Base-by-base conservation (phyloP, 2,797 vertebrate genomes). In the Mormyrus hasselquistii region DNA sequence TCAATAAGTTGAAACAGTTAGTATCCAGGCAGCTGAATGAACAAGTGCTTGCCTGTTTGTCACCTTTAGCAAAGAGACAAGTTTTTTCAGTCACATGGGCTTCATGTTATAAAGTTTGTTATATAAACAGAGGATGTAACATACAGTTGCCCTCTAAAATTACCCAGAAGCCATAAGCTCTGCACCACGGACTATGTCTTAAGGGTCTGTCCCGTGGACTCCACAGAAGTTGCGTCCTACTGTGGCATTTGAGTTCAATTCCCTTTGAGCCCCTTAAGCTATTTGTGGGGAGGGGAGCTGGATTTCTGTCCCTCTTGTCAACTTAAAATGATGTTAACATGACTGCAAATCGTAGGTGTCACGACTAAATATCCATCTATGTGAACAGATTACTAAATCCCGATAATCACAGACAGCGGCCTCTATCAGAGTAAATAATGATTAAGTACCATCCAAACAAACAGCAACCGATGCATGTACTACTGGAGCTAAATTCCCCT, bases 1-100 rank as follows among this genome's bases (percentile, higher is more conserved):
- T 57, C 53, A n/a, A 57, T 57, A 19, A 57, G 16, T 57, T 57
- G 53, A 57, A 89, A 59, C 82, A 86, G 29, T 86, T 73, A 86
- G 3, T 53, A 59, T 65, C 55, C 69, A 87, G 65, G 49, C 38
- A 44, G 85, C 16, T 52, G 7, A 53, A 47, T 55, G 14, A 34
- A 9, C 2, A 87, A 89, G 85, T 25, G 84, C 88, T 53, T 86
- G 14, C 57, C 44, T 47, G 22, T 53, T 52, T 38, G 34, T 88
- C 34, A 29, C 50, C 50, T 69, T 34, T 38, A 57, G 29, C 49
- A 41, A 29, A 22, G 8, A 29, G 62, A 69, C 62, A 69, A 2
- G 25, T 69, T 69, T 76, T 73, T 41, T 73, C 34, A 41, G 69
- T 41, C 34, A 79, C 73, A n/a, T 79, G 73, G 34, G 73, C 73